Percentiles rank a stretch among this genome's conserved stretches.
Conservation (phyloP, 2,797 vertebrate genomes). For the Carduelis carduelis region DNA sequence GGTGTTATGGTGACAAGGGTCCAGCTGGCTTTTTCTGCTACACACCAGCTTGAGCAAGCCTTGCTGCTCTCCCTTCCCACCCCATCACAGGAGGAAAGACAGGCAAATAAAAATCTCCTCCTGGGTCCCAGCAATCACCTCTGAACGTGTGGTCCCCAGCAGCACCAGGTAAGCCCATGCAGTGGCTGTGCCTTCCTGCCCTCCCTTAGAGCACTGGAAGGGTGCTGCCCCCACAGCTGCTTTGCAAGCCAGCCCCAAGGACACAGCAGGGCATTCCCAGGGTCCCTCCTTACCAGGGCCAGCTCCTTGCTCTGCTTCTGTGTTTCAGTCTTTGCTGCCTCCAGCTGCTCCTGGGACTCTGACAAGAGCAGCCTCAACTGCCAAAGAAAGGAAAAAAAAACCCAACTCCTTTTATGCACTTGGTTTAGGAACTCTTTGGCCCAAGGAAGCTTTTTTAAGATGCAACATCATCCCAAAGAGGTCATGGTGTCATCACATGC, state of each 20-base stretch:
- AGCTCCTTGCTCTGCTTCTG: conserved; percentile 88
- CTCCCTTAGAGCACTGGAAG: not conserved
- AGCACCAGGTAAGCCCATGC: not conserved
- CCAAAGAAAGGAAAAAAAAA: not conserved
- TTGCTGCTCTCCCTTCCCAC: not conserved
- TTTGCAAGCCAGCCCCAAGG: not conserved
- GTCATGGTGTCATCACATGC: not conserved
- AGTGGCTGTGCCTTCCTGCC: not conserved
- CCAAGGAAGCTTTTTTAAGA: not conserved
- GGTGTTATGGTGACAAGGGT: not conserved
- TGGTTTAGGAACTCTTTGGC: not conserved
- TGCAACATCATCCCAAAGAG: not conserved
- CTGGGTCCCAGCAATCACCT: not conserved
- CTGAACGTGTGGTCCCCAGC: not conserved
- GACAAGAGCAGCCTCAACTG: conserved; percentile 86
- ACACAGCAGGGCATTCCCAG: not conserved
- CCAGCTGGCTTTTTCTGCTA: not conserved
- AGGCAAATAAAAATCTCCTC: not conserved
- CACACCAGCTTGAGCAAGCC: not conserved
- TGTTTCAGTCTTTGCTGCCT: conserved; percentile 81
- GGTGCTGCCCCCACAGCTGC: not conserved
- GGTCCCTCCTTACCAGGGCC: conserved; percentile 76
- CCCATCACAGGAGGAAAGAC: not conserved
- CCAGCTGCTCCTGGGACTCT: conserved; percentile 83
- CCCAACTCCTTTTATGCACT: not conserved